A percentile compares a stretch with the other conserved stretches of the same genome.
Conservation (phyloP, 2,113 vertebrate genomes). For the Heterotilapia buettikoferi region DNA sequence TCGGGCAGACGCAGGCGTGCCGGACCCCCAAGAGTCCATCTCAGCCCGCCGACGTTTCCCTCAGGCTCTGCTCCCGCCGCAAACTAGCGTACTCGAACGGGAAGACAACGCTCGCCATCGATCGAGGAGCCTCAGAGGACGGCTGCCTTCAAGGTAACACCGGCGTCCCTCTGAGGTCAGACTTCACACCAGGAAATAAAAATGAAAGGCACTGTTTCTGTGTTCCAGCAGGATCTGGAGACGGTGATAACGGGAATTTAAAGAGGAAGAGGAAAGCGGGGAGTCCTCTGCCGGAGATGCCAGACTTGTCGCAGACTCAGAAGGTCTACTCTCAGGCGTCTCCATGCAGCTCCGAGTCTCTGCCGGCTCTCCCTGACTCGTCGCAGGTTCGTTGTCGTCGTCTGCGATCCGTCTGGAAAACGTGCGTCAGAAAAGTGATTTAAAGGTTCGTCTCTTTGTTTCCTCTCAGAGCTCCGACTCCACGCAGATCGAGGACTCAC, state of each 20-base stretch:
- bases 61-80: not conserved
- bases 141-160: not conserved
- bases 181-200: not conserved
- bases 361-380: not conserved
- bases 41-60: not conserved
- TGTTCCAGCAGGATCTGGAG: not conserved
- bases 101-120: no score
- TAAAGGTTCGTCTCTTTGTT: not conserved
- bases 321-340: conserved; percentile 17
- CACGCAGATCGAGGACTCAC: conserved; percentile 11
- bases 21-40: not conserved
- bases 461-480: conserved; percentile 30
- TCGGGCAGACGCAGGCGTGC: not conserved
- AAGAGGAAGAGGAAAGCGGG: conserved; percentile 1
- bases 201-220: not conserved
- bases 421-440: rapidly evolving
- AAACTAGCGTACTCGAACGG: conserved; percentile 29
- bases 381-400: not conserved
- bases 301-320: conserved; percentile 38
- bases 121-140: not conserved
- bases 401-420: not conserved
- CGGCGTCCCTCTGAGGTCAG: not conserved
- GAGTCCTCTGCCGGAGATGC: conserved; percentile 48
- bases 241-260: not conserved
- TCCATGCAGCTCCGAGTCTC: not conserved